Evolutionary conservation across 2,888 invertebrate genomes (phyloP).

Genomic region (Tenthredo scrophulariae): DNA sequence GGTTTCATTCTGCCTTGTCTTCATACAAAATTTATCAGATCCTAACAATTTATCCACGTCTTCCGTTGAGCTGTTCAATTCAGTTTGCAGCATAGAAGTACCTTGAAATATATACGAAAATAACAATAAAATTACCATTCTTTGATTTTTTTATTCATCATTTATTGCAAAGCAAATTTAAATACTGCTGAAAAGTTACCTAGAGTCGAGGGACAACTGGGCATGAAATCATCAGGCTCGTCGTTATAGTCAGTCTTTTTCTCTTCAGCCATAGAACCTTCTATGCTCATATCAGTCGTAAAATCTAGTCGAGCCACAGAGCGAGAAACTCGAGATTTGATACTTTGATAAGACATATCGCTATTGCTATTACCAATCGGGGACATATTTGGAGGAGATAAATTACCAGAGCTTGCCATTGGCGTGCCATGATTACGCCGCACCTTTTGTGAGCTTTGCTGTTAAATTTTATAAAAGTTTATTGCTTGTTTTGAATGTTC

Average conservation of each 20-base stretch:
- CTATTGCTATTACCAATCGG: slow-evolving; percentile 66
- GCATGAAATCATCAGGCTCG: slow-evolving; percentile 1
- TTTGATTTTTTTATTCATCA: neutral
- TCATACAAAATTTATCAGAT: slow-evolving; percentile 3
- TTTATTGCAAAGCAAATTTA: neutral
- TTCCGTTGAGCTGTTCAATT: slow-evolving; percentile 42
- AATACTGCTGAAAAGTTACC: slow-evolving; percentile 25
- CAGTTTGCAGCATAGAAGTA: slow-evolving; percentile 41
- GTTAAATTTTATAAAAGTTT: neutral
- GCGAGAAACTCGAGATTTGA: slow-evolving; percentile 63
- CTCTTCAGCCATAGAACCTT: slow-evolving; percentile 59
- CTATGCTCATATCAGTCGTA: slow-evolving; percentile 70
- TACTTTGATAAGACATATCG: slow-evolving; percentile 69
- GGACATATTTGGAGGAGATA: slow-evolving; percentile 72
- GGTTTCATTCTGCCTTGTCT: slow-evolving; percentile 51
- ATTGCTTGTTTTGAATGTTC: slow-evolving; percentile 1
- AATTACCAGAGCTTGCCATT: slow-evolving; percentile 58
- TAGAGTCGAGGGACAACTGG: slow-evolving; percentile 28
- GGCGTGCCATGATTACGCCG: slow-evolving; percentile 65
- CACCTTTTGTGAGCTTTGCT: slow-evolving; percentile 17
- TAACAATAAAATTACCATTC: neutral
- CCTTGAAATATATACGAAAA: slow-evolving; percentile 40
- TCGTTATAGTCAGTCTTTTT: slow-evolving; percentile 53
- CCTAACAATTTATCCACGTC: slow-evolving; percentile 37
- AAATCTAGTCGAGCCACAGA: slow-evolving; percentile 69